Evolutionary conservation across 2,797 vertebrate species (phyloP), one percentile per base, ranked within the genome.

Genomic region (Glossophaga mutica): DNA sequence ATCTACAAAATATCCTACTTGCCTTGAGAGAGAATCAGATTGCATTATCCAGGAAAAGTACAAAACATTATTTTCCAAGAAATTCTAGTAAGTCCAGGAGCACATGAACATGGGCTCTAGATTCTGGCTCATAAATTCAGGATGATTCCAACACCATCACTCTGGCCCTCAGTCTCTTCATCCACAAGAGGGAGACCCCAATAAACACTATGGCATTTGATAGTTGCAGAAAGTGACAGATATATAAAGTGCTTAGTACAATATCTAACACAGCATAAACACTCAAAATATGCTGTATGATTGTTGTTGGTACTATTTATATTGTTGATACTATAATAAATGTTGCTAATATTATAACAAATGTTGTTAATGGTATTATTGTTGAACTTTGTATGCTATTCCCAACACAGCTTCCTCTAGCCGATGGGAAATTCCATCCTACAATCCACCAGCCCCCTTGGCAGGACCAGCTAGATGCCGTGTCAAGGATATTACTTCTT

Each of bases 401-500:
- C n/a, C 18, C 62, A 88, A 77, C 32, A 19, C 29, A 34, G 22
- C 37, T 62, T 94, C 39, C 46, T 87, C 19, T 8, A 59, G 14
- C 21, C 46, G 24, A 18, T 3, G 52, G 37, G 86, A 93, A 81
- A 78, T 65, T 79, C 48, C 73, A 68, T 29, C 59, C 71, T 67
- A 22, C 44, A 59, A 59, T 4, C 34, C 26, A 50, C 50, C 14
- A 68, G 55, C 2, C 32, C 39, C 29, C 6, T 46, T 46, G 34
- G 29, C 8, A 79, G 78, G 57, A n/a, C 62, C 37, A 85, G 50
- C n/a, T 29, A 78, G 42, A 74, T 50, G 34, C 21, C 2, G 83
- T 34, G 78, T 29, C 62, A 26, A 81, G 88, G 59, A 98, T 97
- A 90, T 86, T 68, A 93, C 77, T 55, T 50, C 42, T 92, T 94